Base-by-base conservation (phyloP, 2,888 invertebrate genomes). In the Catocala sponsa region DNA sequence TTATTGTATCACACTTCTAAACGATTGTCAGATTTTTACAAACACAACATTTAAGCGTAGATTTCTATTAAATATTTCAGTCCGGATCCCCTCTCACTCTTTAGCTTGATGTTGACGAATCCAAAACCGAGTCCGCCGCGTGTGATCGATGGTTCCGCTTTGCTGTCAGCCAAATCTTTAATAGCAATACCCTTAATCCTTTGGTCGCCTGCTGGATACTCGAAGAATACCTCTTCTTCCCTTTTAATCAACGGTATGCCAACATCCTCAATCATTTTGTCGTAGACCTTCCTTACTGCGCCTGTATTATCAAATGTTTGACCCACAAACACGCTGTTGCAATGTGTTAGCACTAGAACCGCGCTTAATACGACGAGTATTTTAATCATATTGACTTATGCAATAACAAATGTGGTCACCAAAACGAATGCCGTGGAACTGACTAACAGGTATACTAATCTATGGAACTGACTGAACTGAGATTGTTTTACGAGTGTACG, bases 61-160 rank as follows among this genome's bases (percentile, higher is more conserved):
- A 92, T 80, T 74, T 89, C 90, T 13, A 93, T 82, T 0, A 83
- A 57, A 65, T 72, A 92, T 35, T 81, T 87, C 11, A 84, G 83
- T 0, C 91, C 90, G 0, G 87, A 85, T 0, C 89, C 89, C 7
- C 90, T 72, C 71, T 88, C 88, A 63, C 92, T 91, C 59, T 89
- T 91, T 49, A 93, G 55, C 32, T 90, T 89, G 4, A 92, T 87
- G 7, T 84, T 83, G 1, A 87, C 92, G 38, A 83, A 88, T 15
- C 82, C 73, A 41, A 86, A 86, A 0, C 90, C 90, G 0, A 91
- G 67, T 0, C 92, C 92, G 0, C 92, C 92, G 5, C 85, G 68
- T 0, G 68, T 88, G 0, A 93, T 88, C 0, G 91, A 86, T 0
- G 88, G 83, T 53, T 87, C 79, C 0, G 89, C 84, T 6, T 83